Conservation (phyloP, 1,140 invertebrate species). For the Coptotermes formosanus region DNA sequence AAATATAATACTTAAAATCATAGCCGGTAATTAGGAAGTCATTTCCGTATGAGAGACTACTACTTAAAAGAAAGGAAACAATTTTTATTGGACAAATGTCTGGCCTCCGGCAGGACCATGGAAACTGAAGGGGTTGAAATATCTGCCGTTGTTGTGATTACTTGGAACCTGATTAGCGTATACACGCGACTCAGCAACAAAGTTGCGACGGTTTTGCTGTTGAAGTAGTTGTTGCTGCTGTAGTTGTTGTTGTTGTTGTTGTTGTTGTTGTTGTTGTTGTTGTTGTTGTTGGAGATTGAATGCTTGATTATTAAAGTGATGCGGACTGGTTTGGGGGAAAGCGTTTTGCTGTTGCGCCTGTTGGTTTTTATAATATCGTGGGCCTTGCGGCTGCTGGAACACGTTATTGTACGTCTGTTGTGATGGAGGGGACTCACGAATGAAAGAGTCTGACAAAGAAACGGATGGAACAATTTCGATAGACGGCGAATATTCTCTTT, state of each 20-base stretch:
- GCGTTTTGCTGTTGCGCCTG: not conserved
- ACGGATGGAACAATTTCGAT: not conserved
- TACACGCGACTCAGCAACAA: not conserved
- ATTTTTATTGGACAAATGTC: not conserved
- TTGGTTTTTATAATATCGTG: not conserved
- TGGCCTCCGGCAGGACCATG: not conserved
- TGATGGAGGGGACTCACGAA: not conserved
- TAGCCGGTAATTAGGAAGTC: not conserved
- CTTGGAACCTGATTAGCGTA: not conserved
- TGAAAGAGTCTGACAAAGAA: not conserved
- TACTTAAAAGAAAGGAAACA: not conserved
- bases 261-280: slow-evolving; percentile 6
- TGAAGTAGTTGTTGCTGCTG: not conserved
- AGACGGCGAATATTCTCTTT: not conserved
- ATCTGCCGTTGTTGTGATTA: not conserved
- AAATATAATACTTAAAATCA: not conserved
- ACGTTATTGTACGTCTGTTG: slow-evolving; percentile 31
- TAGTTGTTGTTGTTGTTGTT: slow-evolving; percentile 4
- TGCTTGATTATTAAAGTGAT: not conserved
- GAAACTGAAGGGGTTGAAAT: not conserved
- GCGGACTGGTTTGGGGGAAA: not conserved
- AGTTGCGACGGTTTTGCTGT: not conserved
- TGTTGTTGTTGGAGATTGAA: not conserved
- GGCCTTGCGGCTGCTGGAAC: slow-evolving; percentile 28
- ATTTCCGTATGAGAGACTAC: not conserved